Evolutionary conservation across 2,113 vertebrate species (phyloP), one percentile per base, ranked within the genome.

Genomic region (Myiagra hebetior): DNA sequence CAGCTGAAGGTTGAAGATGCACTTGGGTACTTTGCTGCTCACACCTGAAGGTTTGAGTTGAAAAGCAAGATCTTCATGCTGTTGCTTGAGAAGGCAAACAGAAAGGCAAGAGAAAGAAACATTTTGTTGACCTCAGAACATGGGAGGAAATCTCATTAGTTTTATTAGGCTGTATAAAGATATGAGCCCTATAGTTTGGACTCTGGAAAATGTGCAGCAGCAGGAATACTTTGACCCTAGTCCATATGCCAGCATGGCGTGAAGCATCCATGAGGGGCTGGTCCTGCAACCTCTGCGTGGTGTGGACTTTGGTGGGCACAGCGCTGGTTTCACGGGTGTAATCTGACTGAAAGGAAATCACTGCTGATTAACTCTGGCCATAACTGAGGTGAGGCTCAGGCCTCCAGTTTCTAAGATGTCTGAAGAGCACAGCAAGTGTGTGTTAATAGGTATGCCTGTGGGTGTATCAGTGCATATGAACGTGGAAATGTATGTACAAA

Each of bases 201-300:
- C 98, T 97, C 96, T 98, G 97, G 75, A 92, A 95, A 94, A 69
- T 74, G 55, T 89, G 86, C 94, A 96, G 95, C 70, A 91, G 72
- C 4, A 68, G 74, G 63, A 84, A 97, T 95, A 98, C 98, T 98
- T 98, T 98, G 98, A 98, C 98, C 96, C 49, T 59, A 42, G 84
- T 84, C 93, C 81, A 67, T 77, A 78, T 96, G 97, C 96, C 96
- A 95, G 63, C 95, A 97, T 74, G 89, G 86, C 79, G 2, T 80
- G 88, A 83, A 81, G 62, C 5, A 9, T 91, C 85, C 50, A 23
- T 87, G 75, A 94, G 69, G 53, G 79, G 60, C 74, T 81, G 44
- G 46, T 93, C 62, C 76, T n/a, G 68, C 37, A 89, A 1, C 77
- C 68, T 44, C 63, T 62, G 59, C 5, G 23, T 93, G 93, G 52